Conservation (phyloP, 2,888 invertebrate species). For the Cryptocephalus primarius region DNA sequence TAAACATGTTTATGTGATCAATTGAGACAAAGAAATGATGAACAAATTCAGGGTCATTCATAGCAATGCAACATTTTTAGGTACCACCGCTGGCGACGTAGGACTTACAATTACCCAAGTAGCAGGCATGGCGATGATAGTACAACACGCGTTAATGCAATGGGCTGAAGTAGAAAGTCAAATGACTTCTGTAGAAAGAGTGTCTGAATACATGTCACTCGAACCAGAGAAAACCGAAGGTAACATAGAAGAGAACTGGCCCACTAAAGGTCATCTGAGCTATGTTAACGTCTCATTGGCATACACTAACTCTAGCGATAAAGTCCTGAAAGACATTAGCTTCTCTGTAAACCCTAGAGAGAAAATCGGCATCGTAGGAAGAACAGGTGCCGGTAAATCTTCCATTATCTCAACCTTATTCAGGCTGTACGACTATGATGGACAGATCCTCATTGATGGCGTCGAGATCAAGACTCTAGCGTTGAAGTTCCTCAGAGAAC, state of each 20-base stretch:
- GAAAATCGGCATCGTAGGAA: conserved; percentile 69
- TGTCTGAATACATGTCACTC: conserved; percentile 39
- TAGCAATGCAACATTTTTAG: conserved; percentile 6
- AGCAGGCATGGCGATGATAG: conserved; percentile 59
- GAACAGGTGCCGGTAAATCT: conserved; percentile 80
- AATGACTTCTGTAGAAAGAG: conserved; percentile 84
- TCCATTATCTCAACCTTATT: conserved; percentile 69
- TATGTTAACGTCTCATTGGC: conserved; percentile 52
- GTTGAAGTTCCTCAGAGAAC: conserved; percentile 36
- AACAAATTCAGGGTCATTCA: too few species aligned
- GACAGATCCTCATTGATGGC: conserved; percentile 47
- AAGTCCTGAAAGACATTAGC: conserved; percentile 56
- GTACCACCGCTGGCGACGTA: conserved; percentile 40
- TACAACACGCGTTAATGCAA: conserved; percentile 58
- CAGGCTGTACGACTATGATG: conserved; percentile 59
- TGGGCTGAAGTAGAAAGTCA: conserved; percentile 71
- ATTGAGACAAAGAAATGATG: too few species aligned
- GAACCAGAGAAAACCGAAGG: conserved; percentile 30
- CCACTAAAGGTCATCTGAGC: conserved; percentile 44
- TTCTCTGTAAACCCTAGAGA: conserved; percentile 55
- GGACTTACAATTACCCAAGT: conserved; percentile 75
- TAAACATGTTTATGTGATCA: too few species aligned
- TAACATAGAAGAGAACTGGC: conserved; percentile 49
- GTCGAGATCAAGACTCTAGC: conserved; percentile 34
- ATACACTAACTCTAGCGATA: conserved; percentile 64